These are phyloP conservation scores for Schlechtendalia chinensis DNA, from an alignment of 1,140 invertebrate genomes.

Conservation along the genomic window DNA sequence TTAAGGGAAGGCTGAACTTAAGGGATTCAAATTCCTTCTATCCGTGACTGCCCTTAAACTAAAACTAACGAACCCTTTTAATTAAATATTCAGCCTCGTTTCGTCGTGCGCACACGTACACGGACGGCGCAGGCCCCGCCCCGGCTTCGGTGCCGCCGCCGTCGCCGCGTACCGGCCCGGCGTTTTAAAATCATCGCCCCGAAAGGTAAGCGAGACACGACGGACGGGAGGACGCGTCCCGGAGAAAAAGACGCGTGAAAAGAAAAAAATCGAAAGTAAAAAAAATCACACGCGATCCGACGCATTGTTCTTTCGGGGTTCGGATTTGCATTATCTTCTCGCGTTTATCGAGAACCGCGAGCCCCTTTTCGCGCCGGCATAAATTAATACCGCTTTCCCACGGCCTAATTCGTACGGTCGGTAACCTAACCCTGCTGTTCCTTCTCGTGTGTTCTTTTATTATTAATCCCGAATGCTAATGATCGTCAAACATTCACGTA, in stretches of 20 bases:
- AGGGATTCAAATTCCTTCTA: constrained; percentile 50
- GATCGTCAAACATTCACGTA: constrained; percentile 29
- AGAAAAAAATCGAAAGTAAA: constrained; percentile 37
- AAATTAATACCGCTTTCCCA: constrained; percentile 47
- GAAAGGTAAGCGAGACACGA: too few relatives aligned
- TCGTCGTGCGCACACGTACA: constrained; percentile 29
- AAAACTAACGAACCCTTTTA: constrained; percentile 50
- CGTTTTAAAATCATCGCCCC: too few relatives aligned
- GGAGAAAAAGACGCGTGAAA: constrained; percentile 29
- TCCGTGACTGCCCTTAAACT: constrained; percentile 50
- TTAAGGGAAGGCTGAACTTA: constrained; percentile 49
- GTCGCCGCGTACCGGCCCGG: not conserved
- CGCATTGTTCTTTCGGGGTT: constrained; percentile 47
- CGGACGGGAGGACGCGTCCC: not conserved
- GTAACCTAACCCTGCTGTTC: constrained; percentile 44
- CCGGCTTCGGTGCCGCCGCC: too few relatives aligned
- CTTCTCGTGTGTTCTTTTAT: constrained; percentile 46
- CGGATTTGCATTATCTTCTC: constrained; percentile 45
- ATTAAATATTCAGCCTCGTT: constrained; percentile 50
- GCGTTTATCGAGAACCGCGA: constrained; percentile 31
- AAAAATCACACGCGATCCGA: constrained; percentile 29
- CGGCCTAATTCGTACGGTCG: constrained; percentile 45
- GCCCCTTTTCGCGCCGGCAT: constrained; percentile 37
- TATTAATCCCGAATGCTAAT: constrained; percentile 46
- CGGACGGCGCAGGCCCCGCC: too few relatives aligned